A percentile compares a stretch with the other conserved stretches of the same genome.
Evolutionary conservation across 1,140 invertebrate species (phyloP).

Genomic region (Callitettix versicolor): DNA sequence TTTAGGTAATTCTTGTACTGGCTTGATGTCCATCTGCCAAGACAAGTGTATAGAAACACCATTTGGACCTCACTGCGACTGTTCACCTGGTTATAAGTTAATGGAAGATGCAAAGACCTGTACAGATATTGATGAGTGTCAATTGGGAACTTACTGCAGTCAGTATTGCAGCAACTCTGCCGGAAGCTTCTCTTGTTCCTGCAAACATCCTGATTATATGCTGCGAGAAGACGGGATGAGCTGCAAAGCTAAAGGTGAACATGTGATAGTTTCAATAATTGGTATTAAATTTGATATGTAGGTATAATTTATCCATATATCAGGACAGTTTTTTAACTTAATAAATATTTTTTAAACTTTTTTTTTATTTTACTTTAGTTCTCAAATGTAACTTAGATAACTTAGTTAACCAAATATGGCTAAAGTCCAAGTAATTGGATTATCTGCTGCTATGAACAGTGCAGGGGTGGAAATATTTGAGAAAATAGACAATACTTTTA

Average conservation of each 20-base stretch:
- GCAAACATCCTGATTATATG: conserved; percentile 57
- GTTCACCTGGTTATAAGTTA: conserved; percentile 22
- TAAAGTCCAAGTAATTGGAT: too few species aligned
- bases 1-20: too few species aligned
- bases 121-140: conserved; percentile 28
- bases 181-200: conserved; percentile 76
- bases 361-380: not conserved
- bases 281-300: too few species aligned
- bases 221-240: conserved; percentile 51
- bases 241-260: conserved; percentile 47
- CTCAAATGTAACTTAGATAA: too few species aligned
- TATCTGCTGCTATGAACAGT: too few species aligned
- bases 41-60: conserved; percentile 25
- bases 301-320: not conserved
- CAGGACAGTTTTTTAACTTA: not conserved
- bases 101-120: conserved; percentile 20
- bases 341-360: not conserved
- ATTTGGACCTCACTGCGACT: conserved; percentile 23
- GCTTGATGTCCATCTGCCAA: conserved; percentile 19
- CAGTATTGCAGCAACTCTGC: conserved; percentile 73
- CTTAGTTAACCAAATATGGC: too few species aligned
- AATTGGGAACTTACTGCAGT: conserved; percentile 55
- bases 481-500: too few species aligned
- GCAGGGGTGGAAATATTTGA: too few species aligned
- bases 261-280: too few species aligned